A percentile compares a stretch with the other conserved stretches of the same genome.
These are phyloP conservation scores for Coreius guichenoti DNA, from an alignment of 2,797 vertebrate genomes.

Conservation along the genomic window DNA sequence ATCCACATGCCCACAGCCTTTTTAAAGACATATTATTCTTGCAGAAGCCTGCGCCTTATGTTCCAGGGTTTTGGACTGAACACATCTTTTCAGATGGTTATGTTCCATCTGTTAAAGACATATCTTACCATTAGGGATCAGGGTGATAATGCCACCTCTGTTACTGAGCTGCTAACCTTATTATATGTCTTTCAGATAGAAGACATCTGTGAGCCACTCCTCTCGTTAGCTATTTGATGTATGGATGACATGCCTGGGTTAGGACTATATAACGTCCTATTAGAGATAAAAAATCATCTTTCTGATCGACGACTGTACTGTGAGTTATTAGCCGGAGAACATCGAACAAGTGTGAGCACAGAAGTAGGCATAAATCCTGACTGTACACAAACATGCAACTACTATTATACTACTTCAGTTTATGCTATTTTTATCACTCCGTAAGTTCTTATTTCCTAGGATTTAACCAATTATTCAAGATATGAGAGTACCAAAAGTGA, in stretches of 20 bases:
- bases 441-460: background rate
- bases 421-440: background rate
- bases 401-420: background rate
- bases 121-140: conserved; percentile 56
- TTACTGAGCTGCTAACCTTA: conserved; percentile 57
- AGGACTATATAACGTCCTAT: conserved; percentile 55
- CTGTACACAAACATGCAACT: conserved; percentile 26
- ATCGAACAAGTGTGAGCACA: background rate
- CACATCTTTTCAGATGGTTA: conserved; percentile 39
- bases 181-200: conserved; percentile 55
- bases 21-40: conserved; percentile 6
- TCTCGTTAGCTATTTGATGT: conserved; percentile 60
- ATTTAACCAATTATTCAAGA: background rate
- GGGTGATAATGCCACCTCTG: conserved; percentile 50
- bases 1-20: background rate
- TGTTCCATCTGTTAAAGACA: conserved; percentile 55
- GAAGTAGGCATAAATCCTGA: conserved; percentile 8
- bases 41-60: background rate
- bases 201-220: conserved; percentile 55
- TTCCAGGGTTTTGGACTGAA: conserved; percentile 33
- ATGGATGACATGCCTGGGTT: conserved; percentile 46
- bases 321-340: conserved; percentile 46
- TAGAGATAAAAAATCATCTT: conserved; percentile 51
- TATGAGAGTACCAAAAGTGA: background rate
- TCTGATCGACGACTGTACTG: conserved; percentile 31